Conservation (phyloP, 1,140 invertebrate species). For the Drosophila miranda region DNA sequence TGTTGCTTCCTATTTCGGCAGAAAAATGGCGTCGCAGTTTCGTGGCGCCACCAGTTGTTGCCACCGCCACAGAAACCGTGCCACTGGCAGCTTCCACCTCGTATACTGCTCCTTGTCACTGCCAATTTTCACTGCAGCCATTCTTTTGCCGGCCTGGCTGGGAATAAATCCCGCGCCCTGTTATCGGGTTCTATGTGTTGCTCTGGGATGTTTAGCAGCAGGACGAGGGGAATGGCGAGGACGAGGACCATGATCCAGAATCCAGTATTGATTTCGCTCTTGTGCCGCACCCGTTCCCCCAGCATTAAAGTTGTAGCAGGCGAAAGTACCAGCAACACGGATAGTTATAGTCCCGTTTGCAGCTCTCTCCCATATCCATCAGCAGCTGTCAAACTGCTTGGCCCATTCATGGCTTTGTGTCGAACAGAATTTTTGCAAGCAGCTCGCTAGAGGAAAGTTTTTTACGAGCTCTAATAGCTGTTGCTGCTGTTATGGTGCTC, state of each 20-base stretch:
- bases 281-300: slow-evolving; percentile 4
- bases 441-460: slow-evolving; percentile 16
- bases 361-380: slow-evolving; percentile 52
- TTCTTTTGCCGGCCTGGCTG: slow-evolving; percentile 48
- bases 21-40: slow-evolving; percentile 75
- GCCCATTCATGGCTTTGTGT: slow-evolving; percentile 35
- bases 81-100: slow-evolving; percentile 21
- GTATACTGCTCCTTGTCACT: slow-evolving; percentile 49
- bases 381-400: slow-evolving; percentile 56
- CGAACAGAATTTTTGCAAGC: neutral
- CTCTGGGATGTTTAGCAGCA: neutral
- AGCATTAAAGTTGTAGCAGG: slow-evolving; percentile 50
- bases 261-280: slow-evolving; percentile 56
- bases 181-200: slow-evolving; percentile 1
- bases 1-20: slow-evolving; percentile 56
- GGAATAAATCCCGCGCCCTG: slow-evolving; percentile 55
- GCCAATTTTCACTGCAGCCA: slow-evolving; percentile 62
- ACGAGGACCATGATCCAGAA: slow-evolving; percentile 1
- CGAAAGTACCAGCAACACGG: slow-evolving; percentile 45
- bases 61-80: slow-evolving; percentile 11
- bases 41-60: slow-evolving; percentile 53
- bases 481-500: slow-evolving; percentile 5
- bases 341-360: slow-evolving; percentile 43
- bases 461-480: slow-evolving; percentile 9
- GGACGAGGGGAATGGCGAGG: neutral